A percentile compares a stretch with the other conserved stretches of the same genome.
Evolutionary conservation across 2,888 invertebrate genomes (phyloP).

Genomic region (Empis stercorea): DNA sequence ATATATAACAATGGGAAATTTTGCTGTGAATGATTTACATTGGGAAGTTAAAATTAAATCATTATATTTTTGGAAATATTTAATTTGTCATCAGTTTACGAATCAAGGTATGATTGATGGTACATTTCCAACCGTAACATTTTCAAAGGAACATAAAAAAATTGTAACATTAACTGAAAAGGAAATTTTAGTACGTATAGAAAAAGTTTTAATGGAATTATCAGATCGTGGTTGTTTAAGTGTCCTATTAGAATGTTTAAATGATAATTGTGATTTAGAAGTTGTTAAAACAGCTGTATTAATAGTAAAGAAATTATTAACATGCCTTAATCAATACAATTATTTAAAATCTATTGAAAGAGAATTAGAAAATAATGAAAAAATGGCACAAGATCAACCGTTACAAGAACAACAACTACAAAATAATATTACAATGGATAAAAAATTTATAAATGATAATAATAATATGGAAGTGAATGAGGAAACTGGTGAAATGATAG

Average conservation of each 20-base stretch:
- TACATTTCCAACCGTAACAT: constrained; percentile 62
- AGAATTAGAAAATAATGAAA: constrained; percentile 10
- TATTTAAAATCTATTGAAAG: constrained; percentile 28
- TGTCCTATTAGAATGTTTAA: constrained; percentile 49
- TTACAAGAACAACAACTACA: background rate
- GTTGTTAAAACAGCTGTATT: constrained; percentile 49
- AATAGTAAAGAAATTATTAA: constrained; percentile 36
- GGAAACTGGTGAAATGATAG: background rate
- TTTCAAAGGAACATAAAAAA: constrained; percentile 64
- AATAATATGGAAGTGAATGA: constrained; percentile 10
- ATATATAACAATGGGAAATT: constrained; percentile 50
- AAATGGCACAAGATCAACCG: too few relatives aligned
- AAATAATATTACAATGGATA: background rate
- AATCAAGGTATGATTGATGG: constrained; percentile 79
- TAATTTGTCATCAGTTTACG: constrained; percentile 48
- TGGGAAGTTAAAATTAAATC: constrained; percentile 71
- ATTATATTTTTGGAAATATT: constrained; percentile 57
- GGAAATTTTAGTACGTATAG: constrained; percentile 44
- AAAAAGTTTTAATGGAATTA: constrained; percentile 54
- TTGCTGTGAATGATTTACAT: constrained; percentile 58
- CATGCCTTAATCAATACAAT: constrained; percentile 44
- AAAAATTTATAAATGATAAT: constrained; percentile 6
- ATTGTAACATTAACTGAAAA: constrained; percentile 57
- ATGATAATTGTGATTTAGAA: constrained; percentile 57
- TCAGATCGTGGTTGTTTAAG: constrained; percentile 56